phyloP scores from a whole-genome alignment of 2,888 invertebrate genomes.

The Cryptocheilus praepositus region DNA sequence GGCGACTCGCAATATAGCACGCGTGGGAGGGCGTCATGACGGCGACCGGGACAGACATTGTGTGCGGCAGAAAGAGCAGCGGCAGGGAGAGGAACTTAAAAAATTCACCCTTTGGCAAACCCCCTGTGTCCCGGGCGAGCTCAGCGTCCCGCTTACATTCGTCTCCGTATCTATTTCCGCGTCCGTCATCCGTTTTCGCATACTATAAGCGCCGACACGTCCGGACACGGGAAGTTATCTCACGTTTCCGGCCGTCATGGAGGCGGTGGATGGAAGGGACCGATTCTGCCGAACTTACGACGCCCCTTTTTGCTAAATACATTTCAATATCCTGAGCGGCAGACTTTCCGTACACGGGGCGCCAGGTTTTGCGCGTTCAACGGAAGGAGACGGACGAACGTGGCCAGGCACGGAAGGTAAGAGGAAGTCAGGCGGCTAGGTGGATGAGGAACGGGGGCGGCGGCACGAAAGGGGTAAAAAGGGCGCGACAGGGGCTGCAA shows the following conservation, averaged over 20 bases:
- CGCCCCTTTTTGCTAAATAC: constrained; percentile 56
- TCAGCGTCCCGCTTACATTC: neutral
- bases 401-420: constrained; percentile 15
- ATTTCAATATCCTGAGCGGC: constrained; percentile 64
- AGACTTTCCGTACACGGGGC: constrained; percentile 45
- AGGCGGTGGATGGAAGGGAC: neutral
- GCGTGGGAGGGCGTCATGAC: neutral
- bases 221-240: too few relatives aligned
- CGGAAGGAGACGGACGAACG: constrained; percentile 16
- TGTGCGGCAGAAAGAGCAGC: neutral
- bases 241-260: neutral
- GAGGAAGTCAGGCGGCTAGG: neutral
- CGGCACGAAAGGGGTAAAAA: constrained; percentile 41
- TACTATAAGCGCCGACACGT: neutral
- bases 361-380: neutral
- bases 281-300: constrained; percentile 14
- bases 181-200: constrained; percentile 6
- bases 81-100: too few relatives aligned
- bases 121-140: neutral
- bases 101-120: too few relatives aligned
- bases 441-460: constrained; percentile 10
- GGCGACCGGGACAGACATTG: neutral
- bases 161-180: neutral
- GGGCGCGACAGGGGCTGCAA: constrained; percentile 62
- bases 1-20: neutral